A percentile compares a stretch with the other conserved stretches of the same genome.
Conservation (phyloP, 64 coral and sea anemone species). For the Stichodactyla mertensii region DNA sequence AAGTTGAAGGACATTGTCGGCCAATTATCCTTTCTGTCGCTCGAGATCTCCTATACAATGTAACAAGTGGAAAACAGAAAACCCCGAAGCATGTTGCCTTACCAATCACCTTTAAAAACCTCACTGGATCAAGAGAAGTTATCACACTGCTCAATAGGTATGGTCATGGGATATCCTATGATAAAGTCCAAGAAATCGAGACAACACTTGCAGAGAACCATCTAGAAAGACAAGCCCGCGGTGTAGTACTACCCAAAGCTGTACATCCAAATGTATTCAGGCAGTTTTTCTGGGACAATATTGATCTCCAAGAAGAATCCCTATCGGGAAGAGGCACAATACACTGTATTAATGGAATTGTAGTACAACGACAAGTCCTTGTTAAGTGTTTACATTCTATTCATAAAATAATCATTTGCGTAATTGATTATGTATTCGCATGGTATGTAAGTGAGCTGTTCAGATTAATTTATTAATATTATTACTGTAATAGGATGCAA, state of each 20-base stretch:
- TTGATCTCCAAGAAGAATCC: slow-evolving; percentile 41
- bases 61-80: slow-evolving; percentile 31
- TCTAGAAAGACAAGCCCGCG: background rate
- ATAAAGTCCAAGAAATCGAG: slow-evolving; percentile 30
- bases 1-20: background rate
- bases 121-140: no score
- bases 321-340: no score
- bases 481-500: no score
- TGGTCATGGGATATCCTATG: slow-evolving; percentile 54
- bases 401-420: no score
- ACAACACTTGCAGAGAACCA: slow-evolving; percentile 35
- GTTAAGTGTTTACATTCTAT: no score
- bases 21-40: slow-evolving; percentile 4
- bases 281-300: slow-evolving; percentile 50
- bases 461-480: no score
- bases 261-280: slow-evolving; percentile 37
- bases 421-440: no score
- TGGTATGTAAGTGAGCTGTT: no score
- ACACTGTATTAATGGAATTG: no score
- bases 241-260: slow-evolving; percentile 19
- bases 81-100: slow-evolving; percentile 34
- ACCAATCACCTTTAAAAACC: slow-evolving; percentile 30
- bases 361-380: no score
- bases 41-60: slow-evolving; percentile 29
- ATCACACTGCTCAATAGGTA: no score